Evolutionary conservation across 1,140 invertebrate genomes (phyloP).

Genomic region (Varroa destructor): DNA sequence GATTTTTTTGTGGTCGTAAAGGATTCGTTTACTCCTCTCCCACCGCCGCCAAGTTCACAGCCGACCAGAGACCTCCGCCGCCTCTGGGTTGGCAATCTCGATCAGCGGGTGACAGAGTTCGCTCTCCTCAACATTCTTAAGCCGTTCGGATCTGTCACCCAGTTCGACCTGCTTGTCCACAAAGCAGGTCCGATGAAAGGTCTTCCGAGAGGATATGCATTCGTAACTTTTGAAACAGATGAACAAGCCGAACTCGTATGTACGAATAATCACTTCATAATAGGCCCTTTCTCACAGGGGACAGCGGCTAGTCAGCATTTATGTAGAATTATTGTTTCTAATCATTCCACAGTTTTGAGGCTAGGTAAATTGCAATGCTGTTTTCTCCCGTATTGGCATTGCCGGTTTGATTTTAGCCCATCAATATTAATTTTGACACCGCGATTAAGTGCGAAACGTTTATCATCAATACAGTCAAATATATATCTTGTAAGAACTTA

Average conservation of each 20-base stretch:
- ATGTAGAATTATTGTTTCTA: too few species aligned
- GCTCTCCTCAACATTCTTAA: constrained; percentile 82
- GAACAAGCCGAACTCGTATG: constrained; percentile 45
- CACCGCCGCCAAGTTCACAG: constrained; percentile 49
- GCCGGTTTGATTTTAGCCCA: too few species aligned
- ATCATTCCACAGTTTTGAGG: too few species aligned
- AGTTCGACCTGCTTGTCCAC: constrained; percentile 86
- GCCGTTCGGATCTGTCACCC: constrained; percentile 75
- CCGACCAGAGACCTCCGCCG: constrained; percentile 53
- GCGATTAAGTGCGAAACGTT: too few species aligned
- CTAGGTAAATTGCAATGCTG: too few species aligned
- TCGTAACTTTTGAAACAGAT: constrained; percentile 62
- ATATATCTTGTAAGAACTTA: too few species aligned
- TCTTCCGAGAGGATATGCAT: constrained; percentile 79
- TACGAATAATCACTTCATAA: not conserved
- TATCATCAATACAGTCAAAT: too few species aligned
- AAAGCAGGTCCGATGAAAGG: constrained; percentile 70
- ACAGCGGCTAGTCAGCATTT: too few species aligned
- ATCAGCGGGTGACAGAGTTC: constrained; percentile 78
- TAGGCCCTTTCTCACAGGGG: too few species aligned
- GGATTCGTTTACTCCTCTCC: constrained; percentile 33
- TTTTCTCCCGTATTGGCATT: too few species aligned
- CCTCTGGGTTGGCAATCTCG: constrained; percentile 79
- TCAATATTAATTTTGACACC: too few species aligned
- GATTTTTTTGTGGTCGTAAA: not conserved